Base-by-base conservation (phyloP, 37 sponge, comb jelly and placozoan species). In the Crambe crambe region DNA sequence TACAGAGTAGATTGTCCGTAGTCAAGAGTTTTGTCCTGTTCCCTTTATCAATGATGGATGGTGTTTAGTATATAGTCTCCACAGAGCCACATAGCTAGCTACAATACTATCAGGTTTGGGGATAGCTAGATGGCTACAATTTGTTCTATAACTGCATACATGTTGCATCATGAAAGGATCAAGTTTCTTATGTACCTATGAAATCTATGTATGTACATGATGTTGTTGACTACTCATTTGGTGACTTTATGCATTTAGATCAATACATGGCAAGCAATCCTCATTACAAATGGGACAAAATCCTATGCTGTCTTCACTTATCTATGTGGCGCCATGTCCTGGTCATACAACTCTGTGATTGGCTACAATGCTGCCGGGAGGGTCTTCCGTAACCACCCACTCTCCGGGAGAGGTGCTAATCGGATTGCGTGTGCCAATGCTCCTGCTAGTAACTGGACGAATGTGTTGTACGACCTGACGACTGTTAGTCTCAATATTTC, bases 301-400 rank as follows among this genome's bases (percentile, higher is more conserved):
- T 60, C 72, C 37, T 90, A 86, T 38, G 56, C 91, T 32, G 47
- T 94, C 42, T 94, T 90, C 80, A 87, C 85, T 21, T 94, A 94
- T 58, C 64, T 69, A 31, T 89, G 90, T 84, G 84, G 85, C 29
- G 67, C 40, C 56, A 76, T 94, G 62, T 21, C 47, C 21, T 94
- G 94, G 94, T 61, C 85, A 39, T n/a, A 73, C 2, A 8, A 18
- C 3, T 56, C 83, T 9, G 44, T 64, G 18, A 77, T 88, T 41
- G 88, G 88, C 0, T 88, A 51, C 76, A 88, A 88, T 60, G 88
- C 73, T 26, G 74, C 72, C 26, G 82, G 88, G 26, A 37, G 30
- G 18, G 57, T 64, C 32, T 88, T 59, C 42, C 42, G 37, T 32
- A 88, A 88, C 78, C 71, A 88, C 38, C 76, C 59, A 1, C 23